These are phyloP conservation scores for Dufourea novaeangliae DNA, from an alignment of 1,140 invertebrate genomes.

Conservation along the genomic window DNA sequence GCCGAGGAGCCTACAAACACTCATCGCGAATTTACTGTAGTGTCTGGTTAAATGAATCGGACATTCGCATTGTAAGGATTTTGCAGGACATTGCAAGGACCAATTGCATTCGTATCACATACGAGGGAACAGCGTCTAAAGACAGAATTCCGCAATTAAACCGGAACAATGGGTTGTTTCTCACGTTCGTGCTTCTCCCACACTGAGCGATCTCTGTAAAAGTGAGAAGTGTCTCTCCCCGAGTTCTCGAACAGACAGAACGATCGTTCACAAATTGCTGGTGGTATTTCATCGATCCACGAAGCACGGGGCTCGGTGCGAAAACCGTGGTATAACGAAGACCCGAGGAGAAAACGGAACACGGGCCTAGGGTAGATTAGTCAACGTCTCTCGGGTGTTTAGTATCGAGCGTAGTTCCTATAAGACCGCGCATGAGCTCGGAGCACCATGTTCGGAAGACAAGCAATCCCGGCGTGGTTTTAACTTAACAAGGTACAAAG, in stretches of 20 bases:
- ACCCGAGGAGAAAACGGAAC: slow-evolving; percentile 23
- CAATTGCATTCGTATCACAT: no score
- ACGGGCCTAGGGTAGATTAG: slow-evolving; percentile 22
- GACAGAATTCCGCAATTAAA: background rate
- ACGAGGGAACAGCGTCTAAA: no score
- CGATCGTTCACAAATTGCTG: slow-evolving; percentile 29
- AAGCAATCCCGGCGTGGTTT: slow-evolving; percentile 52
- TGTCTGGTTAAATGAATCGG: no score
- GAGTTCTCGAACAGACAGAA: no score
- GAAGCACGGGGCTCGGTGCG: slow-evolving; percentile 11
- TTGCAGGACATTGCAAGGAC: no score
- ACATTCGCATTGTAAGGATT: no score
- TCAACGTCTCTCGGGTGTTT: slow-evolving; percentile 41
- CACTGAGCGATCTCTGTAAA: background rate
- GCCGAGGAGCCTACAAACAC: no score
- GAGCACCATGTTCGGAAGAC: slow-evolving; percentile 51
- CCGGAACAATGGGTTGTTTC: no score
- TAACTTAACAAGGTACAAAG: slow-evolving; percentile 65
- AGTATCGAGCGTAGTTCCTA: slow-evolving; percentile 43
- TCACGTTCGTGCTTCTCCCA: no score
- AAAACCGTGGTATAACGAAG: slow-evolving; percentile 33
- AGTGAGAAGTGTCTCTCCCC: background rate
- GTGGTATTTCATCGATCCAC: slow-evolving; percentile 21
- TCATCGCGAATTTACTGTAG: no score
- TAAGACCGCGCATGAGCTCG: slow-evolving; percentile 12